Evolutionary conservation across 2,113 vertebrate species (phyloP), one percentile per base, ranked within the genome.

Genomic region (Tachysurus fulvidraco): DNA sequence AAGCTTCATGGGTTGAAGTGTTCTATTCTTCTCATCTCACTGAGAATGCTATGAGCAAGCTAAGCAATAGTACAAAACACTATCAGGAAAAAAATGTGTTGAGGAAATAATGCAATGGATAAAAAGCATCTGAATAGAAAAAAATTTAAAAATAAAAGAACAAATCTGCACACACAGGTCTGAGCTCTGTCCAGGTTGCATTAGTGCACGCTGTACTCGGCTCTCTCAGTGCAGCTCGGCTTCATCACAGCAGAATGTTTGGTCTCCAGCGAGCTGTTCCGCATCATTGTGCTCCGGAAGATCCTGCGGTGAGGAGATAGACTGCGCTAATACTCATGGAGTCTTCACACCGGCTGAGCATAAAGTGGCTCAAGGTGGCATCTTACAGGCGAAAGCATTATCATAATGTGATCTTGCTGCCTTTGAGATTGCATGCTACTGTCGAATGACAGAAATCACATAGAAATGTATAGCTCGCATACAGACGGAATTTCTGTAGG

Each of bases 301-400:
- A 87, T 57, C 52, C 23, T 23, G 44, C 86, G 17, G 67, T n/a
- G 13, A 85, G 54, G 25, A 86, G 85, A 44, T 83, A 5, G 44
- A 85, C 30, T 4, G 85, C 79, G 5, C 25, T 82, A 52, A 69
- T 83, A 55, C 81, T 90, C 21, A 77, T 36, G 16, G 60, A 78
- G n/a, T 57, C 41, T 73, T 90, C 86, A 36, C 76, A 89, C 44
- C 64, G 67, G 74, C 88, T 91, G 78, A 76, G 85, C 57, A 57
- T 79, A 69, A 80, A 69, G 5, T 14, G 30, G 60, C 36, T 44
- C 36, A 16, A 69, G 60, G 50, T 50, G 73, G 36, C 30, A 13
- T 73, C 52, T 59, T 73, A 57, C 2, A 30, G 30, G 54, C 9
- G 0, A 12, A 8, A 23, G 19, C 9, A 41, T 80, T 80, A 59